These are phyloP conservation scores for Tetramorium simillimum DNA, from an alignment of 1,140 invertebrate species.

Conservation along the genomic window DNA sequence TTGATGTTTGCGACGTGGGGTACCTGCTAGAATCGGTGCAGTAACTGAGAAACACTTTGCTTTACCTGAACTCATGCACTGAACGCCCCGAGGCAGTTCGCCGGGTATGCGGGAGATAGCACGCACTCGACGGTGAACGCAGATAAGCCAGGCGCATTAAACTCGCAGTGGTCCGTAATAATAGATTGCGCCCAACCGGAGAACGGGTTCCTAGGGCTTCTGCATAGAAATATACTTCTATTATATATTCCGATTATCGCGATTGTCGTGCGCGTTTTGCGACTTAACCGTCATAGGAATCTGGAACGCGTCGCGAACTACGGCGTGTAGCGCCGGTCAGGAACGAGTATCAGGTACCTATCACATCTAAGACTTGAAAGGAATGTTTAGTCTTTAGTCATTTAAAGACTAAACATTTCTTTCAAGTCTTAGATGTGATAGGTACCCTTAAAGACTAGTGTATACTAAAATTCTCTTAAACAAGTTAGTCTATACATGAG, in stretches of 20 bases:
- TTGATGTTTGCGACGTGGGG: neutral
- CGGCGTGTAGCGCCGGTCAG: neutral
- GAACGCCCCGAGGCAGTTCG: conserved; percentile 13
- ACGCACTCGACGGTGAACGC: conserved; percentile 30
- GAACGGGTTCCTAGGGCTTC: neutral
- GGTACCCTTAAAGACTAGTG: neutral
- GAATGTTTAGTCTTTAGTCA: neutral
- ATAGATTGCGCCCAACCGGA: conserved; percentile 19
- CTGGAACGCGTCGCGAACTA: neutral
- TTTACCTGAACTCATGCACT: conserved; percentile 1
- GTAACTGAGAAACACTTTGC: neutral
- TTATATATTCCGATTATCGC: neutral
- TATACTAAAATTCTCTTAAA: neutral
- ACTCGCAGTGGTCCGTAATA: conserved; percentile 35
- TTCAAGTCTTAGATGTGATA: no score
- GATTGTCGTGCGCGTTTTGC: neutral
- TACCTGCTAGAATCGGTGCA: neutral
- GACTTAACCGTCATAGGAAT: neutral
- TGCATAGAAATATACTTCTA: conserved; percentile 2
- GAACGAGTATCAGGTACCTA: neutral
- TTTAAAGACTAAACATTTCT: neutral
- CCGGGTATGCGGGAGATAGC: conserved; percentile 4
- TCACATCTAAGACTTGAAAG: neutral
- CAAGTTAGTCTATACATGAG: neutral
- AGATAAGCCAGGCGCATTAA: conserved; percentile 36